These are phyloP conservation scores for Aradus depressus DNA, from an alignment of 2,888 invertebrate genomes.

Conservation along the genomic window DNA sequence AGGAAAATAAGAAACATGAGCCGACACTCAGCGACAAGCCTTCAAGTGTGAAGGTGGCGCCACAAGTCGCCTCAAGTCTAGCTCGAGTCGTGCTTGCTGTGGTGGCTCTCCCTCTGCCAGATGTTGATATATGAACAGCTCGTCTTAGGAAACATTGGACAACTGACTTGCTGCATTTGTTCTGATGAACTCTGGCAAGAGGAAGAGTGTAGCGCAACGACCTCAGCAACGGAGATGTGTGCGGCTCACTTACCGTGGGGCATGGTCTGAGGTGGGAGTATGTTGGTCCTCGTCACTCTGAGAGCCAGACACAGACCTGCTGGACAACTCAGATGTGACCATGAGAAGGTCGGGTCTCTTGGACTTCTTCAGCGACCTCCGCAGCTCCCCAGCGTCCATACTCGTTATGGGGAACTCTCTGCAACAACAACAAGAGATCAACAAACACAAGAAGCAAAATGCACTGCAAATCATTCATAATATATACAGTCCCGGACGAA, in stretches of 20 bases:
- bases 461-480: no score
- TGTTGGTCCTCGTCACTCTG: constrained; percentile 56
- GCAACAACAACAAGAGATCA: constrained; percentile 20
- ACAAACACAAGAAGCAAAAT: no score
- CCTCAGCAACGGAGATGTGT: not conserved
- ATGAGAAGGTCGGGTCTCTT: constrained; percentile 43
- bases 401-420: constrained; percentile 31
- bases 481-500: no score
- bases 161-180: not conserved
- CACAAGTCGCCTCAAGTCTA: no score
- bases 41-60: no score
- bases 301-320: constrained; percentile 42
- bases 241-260: not conserved
- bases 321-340: constrained; percentile 29
- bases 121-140: no score
- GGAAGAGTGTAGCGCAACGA: not conserved
- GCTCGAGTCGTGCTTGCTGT: no score
- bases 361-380: constrained; percentile 60
- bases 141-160: no score
- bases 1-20: no score
- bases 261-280: constrained; percentile 62
- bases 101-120: no score
- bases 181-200: not conserved
- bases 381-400: constrained; percentile 72
- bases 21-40: no score